Percentiles rank a stretch among this genome's conserved stretches.
These are phyloP conservation scores for Tenualosa thibaudeaui DNA, from an alignment of 2,797 vertebrate species.

Conservation along the genomic window DNA sequence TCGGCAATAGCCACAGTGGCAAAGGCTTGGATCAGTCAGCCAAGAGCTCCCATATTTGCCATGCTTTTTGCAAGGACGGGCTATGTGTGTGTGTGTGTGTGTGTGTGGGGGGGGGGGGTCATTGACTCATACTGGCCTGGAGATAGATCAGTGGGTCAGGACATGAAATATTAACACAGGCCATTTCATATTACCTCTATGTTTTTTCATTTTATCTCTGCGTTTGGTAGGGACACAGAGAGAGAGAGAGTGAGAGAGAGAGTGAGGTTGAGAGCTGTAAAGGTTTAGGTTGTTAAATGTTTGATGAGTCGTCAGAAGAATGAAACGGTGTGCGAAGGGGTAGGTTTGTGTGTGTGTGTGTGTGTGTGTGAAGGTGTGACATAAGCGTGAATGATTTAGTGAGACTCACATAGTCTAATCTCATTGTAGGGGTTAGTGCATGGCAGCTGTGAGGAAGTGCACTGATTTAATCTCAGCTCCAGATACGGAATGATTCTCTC, in stretches of 20 bases:
- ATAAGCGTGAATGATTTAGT: slow-evolving; percentile 51
- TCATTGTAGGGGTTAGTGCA: background rate
- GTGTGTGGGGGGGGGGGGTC: background rate
- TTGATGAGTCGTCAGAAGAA: slow-evolving; percentile 47
- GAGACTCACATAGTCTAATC: slow-evolving; percentile 13
- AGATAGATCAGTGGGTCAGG: slow-evolving; percentile 11
- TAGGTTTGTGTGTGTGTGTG: background rate
- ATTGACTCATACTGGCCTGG: background rate
- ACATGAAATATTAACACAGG: slow-evolving; percentile 34
- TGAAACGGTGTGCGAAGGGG: slow-evolving; percentile 26
- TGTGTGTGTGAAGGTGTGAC: slow-evolving; percentile 11
- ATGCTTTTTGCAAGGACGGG: background rate
- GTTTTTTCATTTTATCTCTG: slow-evolving; percentile 21
- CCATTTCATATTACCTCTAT: slow-evolving; percentile 22
- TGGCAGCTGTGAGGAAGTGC: slow-evolving; percentile 42
- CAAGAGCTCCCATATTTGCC: no score
- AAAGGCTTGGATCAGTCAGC: no score
- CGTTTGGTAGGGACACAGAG: slow-evolving; percentile 31
- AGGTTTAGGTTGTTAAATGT: slow-evolving; percentile 44
- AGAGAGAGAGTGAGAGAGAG: background rate
- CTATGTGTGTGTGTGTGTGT: background rate
- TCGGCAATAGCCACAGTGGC: background rate
- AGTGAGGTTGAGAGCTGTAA: background rate
- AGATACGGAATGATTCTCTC: slow-evolving; percentile 32
- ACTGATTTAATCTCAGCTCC: slow-evolving; percentile 52